Conservation (phyloP, 2,113 vertebrate species). For the Isichthys henryi region DNA sequence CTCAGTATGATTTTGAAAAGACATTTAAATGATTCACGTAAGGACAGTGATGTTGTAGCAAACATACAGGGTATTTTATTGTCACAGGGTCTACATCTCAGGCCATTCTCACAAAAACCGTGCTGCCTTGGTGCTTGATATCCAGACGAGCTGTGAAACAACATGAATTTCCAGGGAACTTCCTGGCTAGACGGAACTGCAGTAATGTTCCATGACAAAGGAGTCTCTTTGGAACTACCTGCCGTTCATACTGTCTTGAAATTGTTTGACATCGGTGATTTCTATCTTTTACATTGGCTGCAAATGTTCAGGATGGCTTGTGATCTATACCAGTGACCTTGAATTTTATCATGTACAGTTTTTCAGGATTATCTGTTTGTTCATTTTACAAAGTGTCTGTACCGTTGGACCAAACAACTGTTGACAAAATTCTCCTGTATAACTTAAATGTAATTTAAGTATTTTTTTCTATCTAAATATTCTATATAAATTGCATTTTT, state of each 20-base stretch:
- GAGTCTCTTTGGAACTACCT: not conserved
- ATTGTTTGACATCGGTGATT: not conserved
- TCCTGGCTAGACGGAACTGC: not conserved
- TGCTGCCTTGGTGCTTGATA: not conserved
- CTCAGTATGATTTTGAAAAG: not conserved
- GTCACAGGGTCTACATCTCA: not conserved
- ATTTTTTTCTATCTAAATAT: not conserved
- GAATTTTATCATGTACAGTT: not conserved
- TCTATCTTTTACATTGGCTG: not conserved
- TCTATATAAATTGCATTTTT: constrained; percentile 3
- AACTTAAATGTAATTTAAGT: not conserved
- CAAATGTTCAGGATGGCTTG: not conserved
- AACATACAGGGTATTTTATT: not conserved
- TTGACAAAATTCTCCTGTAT: not conserved
- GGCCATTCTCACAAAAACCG: not conserved
- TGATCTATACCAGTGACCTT: not conserved
- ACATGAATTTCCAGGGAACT: not conserved
- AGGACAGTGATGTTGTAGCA: not conserved
- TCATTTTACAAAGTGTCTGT: not conserved
- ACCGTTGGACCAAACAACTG: not conserved
- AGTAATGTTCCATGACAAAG: not conserved
- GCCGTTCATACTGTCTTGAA: not conserved
- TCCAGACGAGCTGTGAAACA: not conserved
- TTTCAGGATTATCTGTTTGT: not conserved
- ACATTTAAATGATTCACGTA: not conserved